A percentile compares a stretch with the other conserved stretches of the same genome.
Conservation (phyloP, 2,797 vertebrate species). For the Myotis myotis region DNA sequence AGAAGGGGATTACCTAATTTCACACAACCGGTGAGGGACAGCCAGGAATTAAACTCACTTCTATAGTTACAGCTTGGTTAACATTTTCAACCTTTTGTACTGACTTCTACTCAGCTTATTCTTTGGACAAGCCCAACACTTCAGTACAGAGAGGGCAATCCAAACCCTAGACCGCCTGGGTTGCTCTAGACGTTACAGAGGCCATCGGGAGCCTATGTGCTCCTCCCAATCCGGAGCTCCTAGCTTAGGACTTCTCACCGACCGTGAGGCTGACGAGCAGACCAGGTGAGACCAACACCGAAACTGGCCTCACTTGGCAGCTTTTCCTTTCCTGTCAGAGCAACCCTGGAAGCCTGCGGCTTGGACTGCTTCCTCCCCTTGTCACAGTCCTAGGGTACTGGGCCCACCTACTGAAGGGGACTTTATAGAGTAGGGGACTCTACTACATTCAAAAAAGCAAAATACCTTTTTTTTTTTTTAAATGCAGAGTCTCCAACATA, state of each 20-base stretch:
- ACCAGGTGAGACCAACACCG: not conserved
- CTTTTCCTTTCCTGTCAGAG: not conserved
- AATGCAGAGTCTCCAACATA: not conserved
- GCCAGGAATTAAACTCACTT: conserved; percentile 1
- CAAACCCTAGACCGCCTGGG: not conserved
- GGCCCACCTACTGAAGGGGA: not conserved
- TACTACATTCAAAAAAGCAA: not conserved
- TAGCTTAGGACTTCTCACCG: not conserved
- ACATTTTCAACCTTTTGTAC: conserved; percentile 3
- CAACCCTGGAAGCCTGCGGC: conserved; percentile 2
- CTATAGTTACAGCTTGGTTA: not conserved
- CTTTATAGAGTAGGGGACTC: conserved; percentile 8
- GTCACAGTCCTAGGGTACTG: not conserved
- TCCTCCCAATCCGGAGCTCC: not conserved
- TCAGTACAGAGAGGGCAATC: not conserved
- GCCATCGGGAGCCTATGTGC: not conserved
- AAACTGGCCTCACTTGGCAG: not conserved
- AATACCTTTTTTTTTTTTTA: not conserved
- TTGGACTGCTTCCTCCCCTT: not conserved
- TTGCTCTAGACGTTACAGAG: not conserved
- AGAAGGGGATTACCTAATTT: not conserved
- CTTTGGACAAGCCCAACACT: not conserved
- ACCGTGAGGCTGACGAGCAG: not conserved
- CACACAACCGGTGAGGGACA: not conserved
- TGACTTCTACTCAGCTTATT: not conserved